Base-by-base conservation (phyloP, 2,888 invertebrate genomes). In the Aromia moschata region DNA sequence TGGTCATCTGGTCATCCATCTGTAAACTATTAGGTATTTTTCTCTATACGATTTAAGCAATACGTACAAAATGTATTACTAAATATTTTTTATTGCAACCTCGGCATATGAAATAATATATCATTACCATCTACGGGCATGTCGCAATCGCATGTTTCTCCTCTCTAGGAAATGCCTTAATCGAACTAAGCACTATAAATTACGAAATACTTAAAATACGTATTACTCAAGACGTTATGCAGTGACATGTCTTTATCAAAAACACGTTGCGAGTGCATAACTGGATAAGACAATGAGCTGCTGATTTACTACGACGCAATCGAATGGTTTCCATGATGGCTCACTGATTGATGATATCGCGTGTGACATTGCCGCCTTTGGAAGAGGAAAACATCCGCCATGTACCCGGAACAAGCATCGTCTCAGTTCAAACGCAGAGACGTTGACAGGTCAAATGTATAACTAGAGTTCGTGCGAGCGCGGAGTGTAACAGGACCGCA, bases 251-350 rank as follows among this genome's bases (percentile, higher is more conserved):
- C 17, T 40, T 1, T 9, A 17, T 17, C 40, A 17, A 40, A 16
- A 40, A 17, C 4, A 25, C 47, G 55, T 56, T 46, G 33, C 17
- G 16, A 47, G 40, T 31, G 17, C 38, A 14, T 36, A 17, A 49
- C n/a, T 18, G 18, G 25, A 33, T 12, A 36, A 14, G 37, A 45
- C 45, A 45, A 38, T 53, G 45, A 55, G 44, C 25, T 37, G 45
- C 20, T 12, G 45, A 45, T 45, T 45, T 11, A 37, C 33, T 7
- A 37, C 18, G 17, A 40, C 18, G 10, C 17, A 40, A 40, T 25
- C 4, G 4, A 25, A 25, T 7, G 25, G 7, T 7, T 20, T 25
- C n/a, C 12, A 33, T 33, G 25, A 40, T 7, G 7, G 7, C 25
- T 7, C 7, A 25, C 25, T 25, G 25, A 25, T 5, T 25, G 7